A percentile compares a stretch with the other conserved stretches of the same genome.
Evolutionary conservation across 2,888 invertebrate species (phyloP).

Genomic region (Lithophane leautieri): DNA sequence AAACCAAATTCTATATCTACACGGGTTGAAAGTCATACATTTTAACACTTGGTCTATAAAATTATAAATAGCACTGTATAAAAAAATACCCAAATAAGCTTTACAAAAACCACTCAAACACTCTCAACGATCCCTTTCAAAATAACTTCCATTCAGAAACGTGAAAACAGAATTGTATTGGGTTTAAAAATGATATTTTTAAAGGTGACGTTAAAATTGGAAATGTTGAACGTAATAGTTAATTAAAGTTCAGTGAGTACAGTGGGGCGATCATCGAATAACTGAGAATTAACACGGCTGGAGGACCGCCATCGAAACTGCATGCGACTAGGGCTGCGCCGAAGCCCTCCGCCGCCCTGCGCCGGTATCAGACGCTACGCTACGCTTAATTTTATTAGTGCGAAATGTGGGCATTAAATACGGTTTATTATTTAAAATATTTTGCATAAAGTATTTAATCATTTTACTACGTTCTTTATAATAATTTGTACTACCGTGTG

Average conservation of each 20-base stretch:
- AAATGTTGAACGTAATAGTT: constrained; percentile 70
- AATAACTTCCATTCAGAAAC: constrained; percentile 24
- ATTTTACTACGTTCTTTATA: neutral
- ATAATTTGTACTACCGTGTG: neutral
- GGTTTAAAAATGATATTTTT: constrained; percentile 52
- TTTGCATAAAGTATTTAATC: neutral
- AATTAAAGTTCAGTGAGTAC: constrained; percentile 74
- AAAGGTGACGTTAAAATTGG: constrained; percentile 59
- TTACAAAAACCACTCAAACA: neutral
- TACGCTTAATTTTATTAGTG: constrained; percentile 34
- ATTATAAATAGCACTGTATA: neutral
- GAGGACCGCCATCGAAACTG: constrained; percentile 63
- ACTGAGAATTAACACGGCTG: constrained; percentile 72
- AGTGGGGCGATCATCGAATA: constrained; percentile 70
- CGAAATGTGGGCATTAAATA: constrained; percentile 21
- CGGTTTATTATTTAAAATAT: constrained; percentile 6
- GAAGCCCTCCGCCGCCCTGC: constrained; percentile 33
- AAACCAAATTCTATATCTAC: neutral
- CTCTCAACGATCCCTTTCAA: neutral
- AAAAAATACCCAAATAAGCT: neutral
- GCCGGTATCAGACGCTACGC: constrained; percentile 28
- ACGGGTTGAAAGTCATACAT: neutral
- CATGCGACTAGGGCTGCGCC: constrained; percentile 56
- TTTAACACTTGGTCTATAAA: neutral
- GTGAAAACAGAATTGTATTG: constrained; percentile 51